These are phyloP conservation scores for Lagria hirta DNA, from an alignment of 2,888 invertebrate genomes.

Conservation along the genomic window DNA sequence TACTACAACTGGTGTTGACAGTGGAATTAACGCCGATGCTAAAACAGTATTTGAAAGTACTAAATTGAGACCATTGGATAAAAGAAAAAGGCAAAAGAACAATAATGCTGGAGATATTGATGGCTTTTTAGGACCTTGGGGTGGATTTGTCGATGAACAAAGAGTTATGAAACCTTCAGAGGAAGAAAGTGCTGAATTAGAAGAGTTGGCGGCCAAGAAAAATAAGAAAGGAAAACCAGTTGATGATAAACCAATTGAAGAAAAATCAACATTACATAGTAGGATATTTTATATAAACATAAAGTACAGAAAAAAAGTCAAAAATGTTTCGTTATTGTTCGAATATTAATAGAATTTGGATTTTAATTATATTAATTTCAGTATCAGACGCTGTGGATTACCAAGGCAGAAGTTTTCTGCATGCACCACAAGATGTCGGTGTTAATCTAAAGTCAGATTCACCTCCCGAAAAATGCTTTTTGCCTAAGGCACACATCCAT, in stretches of 20 bases:
- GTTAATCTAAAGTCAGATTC: constrained; percentile 83
- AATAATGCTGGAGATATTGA: constrained; percentile 88
- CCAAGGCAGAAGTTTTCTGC: constrained; percentile 93
- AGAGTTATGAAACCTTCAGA: constrained; percentile 87
- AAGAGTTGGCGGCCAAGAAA: constrained; percentile 90
- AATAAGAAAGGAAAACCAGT: constrained; percentile 82
- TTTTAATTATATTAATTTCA: constrained; percentile 48
- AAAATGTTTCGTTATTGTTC: neutral
- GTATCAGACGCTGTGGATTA: constrained; percentile 94
- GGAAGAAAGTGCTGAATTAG: constrained; percentile 90
- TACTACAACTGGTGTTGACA: constrained; percentile 58
- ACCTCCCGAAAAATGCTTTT: constrained; percentile 92
- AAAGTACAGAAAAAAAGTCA: too few relatives aligned
- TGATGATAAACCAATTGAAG: constrained; percentile 93
- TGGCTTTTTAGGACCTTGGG: constrained; percentile 98
- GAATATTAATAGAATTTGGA: constrained; percentile 1
- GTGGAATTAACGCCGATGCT: constrained; percentile 44
- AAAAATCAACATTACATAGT: constrained; percentile 93
- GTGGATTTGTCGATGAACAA: constrained; percentile 87
- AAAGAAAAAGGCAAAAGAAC: constrained; percentile 82
- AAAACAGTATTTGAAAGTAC: constrained; percentile 91
- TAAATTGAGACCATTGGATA: constrained; percentile 65
- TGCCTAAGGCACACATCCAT: constrained; percentile 94
- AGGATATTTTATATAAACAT: too few relatives aligned
- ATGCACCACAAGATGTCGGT: constrained; percentile 89